Conservation (phyloP, 2,888 invertebrate genomes). For the Dorcus parallelipipedus region DNA sequence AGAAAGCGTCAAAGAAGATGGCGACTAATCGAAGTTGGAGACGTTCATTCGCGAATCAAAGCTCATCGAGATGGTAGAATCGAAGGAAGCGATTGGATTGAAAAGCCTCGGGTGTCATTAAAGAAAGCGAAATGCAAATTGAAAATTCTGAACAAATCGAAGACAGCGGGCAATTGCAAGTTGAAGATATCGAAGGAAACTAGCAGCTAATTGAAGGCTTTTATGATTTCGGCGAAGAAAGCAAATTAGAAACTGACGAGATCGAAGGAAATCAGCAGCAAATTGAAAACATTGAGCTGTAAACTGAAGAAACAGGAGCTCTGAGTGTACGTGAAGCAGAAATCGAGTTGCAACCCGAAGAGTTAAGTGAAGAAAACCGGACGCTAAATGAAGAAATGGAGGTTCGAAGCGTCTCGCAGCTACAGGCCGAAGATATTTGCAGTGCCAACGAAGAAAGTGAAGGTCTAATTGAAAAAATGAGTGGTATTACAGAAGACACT, state of each 20-base stretch:
- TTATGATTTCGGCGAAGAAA: not conserved
- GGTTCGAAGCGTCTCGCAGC: not conserved
- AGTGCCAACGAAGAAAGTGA: no score
- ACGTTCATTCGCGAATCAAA: no score
- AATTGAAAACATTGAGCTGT: not conserved
- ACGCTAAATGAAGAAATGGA: not conserved
- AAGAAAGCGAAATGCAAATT: not conserved
- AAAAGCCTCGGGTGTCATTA: no score
- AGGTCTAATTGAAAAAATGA: no score
- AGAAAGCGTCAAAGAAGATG: not conserved
- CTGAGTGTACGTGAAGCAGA: not conserved
- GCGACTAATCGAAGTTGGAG: not conserved
- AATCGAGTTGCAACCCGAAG: not conserved
- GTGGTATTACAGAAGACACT: no score
- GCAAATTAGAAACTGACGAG: not conserved
- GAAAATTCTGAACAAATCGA: not conserved
- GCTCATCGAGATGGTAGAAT: not conserved
- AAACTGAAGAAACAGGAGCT: not conserved
- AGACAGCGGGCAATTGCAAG: not conserved
- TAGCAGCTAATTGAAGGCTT: not conserved
- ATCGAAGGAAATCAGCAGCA: not conserved
- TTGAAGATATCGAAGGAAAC: not conserved
- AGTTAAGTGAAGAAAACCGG: not conserved
- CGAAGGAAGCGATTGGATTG: not conserved
- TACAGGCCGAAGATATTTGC: no score